These are phyloP conservation scores for Spialia ferax DNA, from an alignment of 2,888 invertebrate genomes.

Conservation along the genomic window DNA sequence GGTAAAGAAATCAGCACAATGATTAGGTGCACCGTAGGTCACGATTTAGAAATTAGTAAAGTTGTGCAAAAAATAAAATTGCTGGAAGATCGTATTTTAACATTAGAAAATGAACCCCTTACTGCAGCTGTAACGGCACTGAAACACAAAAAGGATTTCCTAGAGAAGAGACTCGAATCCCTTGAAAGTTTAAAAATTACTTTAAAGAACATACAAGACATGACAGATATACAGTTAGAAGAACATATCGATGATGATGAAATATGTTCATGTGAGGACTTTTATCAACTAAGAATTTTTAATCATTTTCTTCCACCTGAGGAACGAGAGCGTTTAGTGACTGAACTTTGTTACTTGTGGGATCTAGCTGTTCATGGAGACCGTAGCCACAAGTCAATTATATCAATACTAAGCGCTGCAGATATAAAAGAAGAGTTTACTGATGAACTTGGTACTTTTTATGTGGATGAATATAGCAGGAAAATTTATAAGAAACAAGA, in stretches of 20 bases:
- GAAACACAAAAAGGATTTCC: constrained; percentile 66
- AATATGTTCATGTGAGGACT: constrained; percentile 70
- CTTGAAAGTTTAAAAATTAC: constrained; percentile 70
- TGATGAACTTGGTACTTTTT: constrained; percentile 73
- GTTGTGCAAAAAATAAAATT: constrained; percentile 67
- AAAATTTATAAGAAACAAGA: constrained; percentile 73
- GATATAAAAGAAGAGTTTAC: constrained; percentile 72
- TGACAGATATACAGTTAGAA: constrained; percentile 53
- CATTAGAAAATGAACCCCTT: constrained; percentile 61
- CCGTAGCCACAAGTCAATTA: constrained; percentile 68
- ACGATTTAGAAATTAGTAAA: constrained; percentile 70
- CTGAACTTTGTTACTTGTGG: constrained; percentile 76
- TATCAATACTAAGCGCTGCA: constrained; percentile 74
- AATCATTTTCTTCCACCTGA: constrained; percentile 68
- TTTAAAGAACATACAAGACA: constrained; percentile 58
- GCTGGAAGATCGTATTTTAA: constrained; percentile 67
- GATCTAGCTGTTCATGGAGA: constrained; percentile 71
- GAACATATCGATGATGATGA: constrained; percentile 58
- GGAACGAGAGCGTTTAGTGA: constrained; percentile 70
- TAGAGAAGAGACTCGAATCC: constrained; percentile 62
- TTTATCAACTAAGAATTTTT: constrained; percentile 73
- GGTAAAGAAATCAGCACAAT: constrained; percentile 65
- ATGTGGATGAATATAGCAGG: constrained; percentile 70
- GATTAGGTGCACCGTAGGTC: constrained; percentile 63
- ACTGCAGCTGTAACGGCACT: constrained; percentile 70